Evolutionary conservation across 2,888 invertebrate species (phyloP).

Genomic region (Lycocerus yunnanus): DNA sequence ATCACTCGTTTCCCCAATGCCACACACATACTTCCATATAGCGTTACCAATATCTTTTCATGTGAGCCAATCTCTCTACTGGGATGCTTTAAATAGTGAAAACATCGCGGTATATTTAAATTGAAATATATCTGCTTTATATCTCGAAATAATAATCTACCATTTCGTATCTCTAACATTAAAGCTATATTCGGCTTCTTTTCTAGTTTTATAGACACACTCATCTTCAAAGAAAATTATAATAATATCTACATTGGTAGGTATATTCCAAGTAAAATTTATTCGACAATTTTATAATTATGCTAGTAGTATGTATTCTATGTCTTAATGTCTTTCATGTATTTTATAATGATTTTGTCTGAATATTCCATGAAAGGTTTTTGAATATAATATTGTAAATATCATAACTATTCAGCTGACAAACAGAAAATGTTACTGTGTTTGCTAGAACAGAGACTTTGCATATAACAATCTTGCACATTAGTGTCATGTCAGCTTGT

Average conservation of each 20-base stretch:
- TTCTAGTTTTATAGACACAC: neutral
- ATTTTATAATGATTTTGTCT: neutral
- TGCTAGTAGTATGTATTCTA: neutral
- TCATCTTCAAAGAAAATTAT: neutral
- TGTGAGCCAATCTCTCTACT: conserved; percentile 35
- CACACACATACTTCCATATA: conserved; percentile 30
- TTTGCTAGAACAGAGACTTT: no score
- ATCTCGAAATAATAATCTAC: conserved; percentile 23
- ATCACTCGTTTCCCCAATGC: conserved; percentile 30
- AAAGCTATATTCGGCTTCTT: neutral
- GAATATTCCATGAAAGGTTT: no score
- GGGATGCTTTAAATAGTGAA: conserved; percentile 42
- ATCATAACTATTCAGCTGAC: no score
- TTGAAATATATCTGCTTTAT: conserved; percentile 32
- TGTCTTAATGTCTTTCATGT: neutral
- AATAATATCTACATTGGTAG: neutral
- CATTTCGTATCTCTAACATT: conserved; percentile 6
- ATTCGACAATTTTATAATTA: neutral
- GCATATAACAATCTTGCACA: no score
- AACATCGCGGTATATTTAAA: conserved; percentile 37
- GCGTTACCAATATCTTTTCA: conserved; percentile 29
- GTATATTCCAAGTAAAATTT: neutral
- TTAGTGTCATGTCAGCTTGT: no score
- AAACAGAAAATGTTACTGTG: neutral
- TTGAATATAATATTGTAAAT: no score